Evolutionary conservation across 2,797 vertebrate genomes (phyloP), one percentile per base, ranked within the genome.

Genomic region (Danio albolineatus): DNA sequence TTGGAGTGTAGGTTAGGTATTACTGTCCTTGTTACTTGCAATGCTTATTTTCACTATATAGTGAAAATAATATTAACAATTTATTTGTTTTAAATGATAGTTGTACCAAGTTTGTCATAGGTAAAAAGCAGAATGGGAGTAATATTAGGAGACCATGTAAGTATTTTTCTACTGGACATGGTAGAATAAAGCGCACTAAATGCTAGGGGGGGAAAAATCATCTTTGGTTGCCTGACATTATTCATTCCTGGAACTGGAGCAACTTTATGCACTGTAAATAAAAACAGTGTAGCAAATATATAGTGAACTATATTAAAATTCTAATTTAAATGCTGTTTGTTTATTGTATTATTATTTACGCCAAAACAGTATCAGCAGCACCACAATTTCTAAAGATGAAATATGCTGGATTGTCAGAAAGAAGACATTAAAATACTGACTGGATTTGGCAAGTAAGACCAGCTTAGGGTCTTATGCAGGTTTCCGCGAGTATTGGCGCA

Each of bases 201-300:
- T 71, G 38, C 36, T 41, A 39, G 12, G n/a, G n/a, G n/a, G n/a
- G n/a, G n/a, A 80, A 70, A 54, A 38, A 12, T 41, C 38, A 7
- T 77, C 76, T 84, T 81, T 84, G 79, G 70, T 78, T 78, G 79
- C 61, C 51, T 51, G 72, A 59, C 49, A 70, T 4, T 21, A 51
- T 28, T 4, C 2, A 12, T 66, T 46, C 19, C n/a, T 10, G 2
- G n/a, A 48, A 69, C 28, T 54, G 39, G 51, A 59, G 4, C 21
- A 81, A 70, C 62, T 39, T 84, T 38, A 60, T 46, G 7, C 59
- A 74, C n/a, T 56, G 61, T 66, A 66, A 76, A 76, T 41, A 48
- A 57, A 6, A 48, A 59, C 28, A 69, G 43, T 69, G 28, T 16
- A 10, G n/a, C 59, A 28, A 10, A 59, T 57, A 1, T 57, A 44